Base-by-base conservation (phyloP, 1,140 invertebrate species). In the Ceratitis capitata region DNA sequence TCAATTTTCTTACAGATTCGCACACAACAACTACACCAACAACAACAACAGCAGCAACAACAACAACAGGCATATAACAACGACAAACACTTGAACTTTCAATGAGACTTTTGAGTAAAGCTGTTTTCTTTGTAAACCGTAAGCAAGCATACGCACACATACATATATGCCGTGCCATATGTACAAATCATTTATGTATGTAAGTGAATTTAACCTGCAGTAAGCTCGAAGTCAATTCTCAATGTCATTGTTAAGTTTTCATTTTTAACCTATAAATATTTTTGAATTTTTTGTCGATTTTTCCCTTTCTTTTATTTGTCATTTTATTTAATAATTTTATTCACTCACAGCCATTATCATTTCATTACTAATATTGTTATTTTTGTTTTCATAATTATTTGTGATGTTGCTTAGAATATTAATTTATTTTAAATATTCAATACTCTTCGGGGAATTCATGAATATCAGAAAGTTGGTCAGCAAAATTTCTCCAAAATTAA, bases 1-100 rank as follows among this genome's bases (percentile, higher is more conserved):
- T 83, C 82, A 83, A 53, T 83, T 83, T 83, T 83, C 82, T 83
- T 83, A 45, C n/a, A 78, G 39, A 69, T 69, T 69, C 64, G 64
- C 16, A 16, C 19, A 69, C 35, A n/a, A n/a, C n/a, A n/a, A n/a
- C n/a, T n/a, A n/a, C n/a, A n/a, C n/a, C n/a, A n/a, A n/a, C n/a
- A n/a, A n/a, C n/a, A n/a, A n/a, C n/a, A n/a, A n/a, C n/a, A n/a
- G n/a, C n/a, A n/a, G n/a, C n/a, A n/a, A n/a, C n/a, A n/a, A n/a
- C n/a, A n/a, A n/a, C n/a, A n/a, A n/a, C n/a, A n/a, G n/a, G n/a
- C n/a, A n/a, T n/a, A n/a, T n/a, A n/a, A n/a, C n/a, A n/a, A 61
- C 45, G 16, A 69, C 64, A 78, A 78, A 78, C 69, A 45, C 39
- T 78, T 45, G 39, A 78, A 78, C 69, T 64, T 42, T 78, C 29